Base-by-base conservation (phyloP, 2,888 invertebrate species). In the Ferrisia virgata region DNA sequence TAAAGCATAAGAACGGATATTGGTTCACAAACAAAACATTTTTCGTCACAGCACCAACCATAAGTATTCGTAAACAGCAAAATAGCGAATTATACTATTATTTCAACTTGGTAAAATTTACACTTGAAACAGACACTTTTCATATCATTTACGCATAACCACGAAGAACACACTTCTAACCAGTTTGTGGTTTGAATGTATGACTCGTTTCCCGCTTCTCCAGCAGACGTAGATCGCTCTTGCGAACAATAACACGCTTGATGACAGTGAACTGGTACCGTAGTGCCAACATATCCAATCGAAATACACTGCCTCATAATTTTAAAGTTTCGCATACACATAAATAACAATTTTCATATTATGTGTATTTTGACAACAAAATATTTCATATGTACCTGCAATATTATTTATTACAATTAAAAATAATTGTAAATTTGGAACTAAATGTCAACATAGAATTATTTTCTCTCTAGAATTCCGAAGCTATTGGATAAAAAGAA, bases 161-260 rank as follows among this genome's bases (percentile, higher is more conserved):
- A 79, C 79, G 47, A 40, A 31, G 43, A 40, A 39, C 78, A 79
- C 79, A 79, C 43, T 28, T 28, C 40, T 28, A 79, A 79, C 79
- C 79, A 36, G 79, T 79, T 79, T 43, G 36, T 28, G 47, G 79
- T 43, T 43, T 22, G 31, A 43, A 79, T 47, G 40, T 15, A 43
- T n/a, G 43, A 79, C 47, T 47, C 28, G 79, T 79, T 43, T 40
- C 79, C 43, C 79, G 79, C 79, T 43, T 79, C 79, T 39, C 28
- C 79, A 79, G 43, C 40, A 79, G 43, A 79, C 79, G 79, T 79
- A 43, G 79, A 79, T 79, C 79, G 43, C 25, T 79, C 79, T 43
- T 11, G 0, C 18, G 79, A 79, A 79, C 79, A 79, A 79, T 79
- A 39, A 79, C 79, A 43, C 47, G 18, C 43, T 22, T 47, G 79